Evolutionary conservation across 2,113 vertebrate genomes (phyloP).

Genomic region (Hemiscyllium ocellatum): DNA sequence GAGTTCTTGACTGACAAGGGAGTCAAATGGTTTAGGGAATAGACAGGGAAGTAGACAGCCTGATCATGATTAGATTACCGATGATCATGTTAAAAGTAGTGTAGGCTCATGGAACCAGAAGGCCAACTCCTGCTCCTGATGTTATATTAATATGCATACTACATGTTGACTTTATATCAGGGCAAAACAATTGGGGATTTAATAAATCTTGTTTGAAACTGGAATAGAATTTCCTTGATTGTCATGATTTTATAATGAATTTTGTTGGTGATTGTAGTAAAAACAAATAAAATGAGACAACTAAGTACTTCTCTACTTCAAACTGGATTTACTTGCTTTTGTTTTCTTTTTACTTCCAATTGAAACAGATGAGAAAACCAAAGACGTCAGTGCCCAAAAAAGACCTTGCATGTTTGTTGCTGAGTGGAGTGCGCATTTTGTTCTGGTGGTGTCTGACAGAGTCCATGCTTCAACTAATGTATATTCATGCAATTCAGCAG

Average conservation of each 20-base stretch:
- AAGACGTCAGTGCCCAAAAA: constrained; percentile 46
- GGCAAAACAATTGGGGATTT: constrained; percentile 5
- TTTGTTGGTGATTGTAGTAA: neutral
- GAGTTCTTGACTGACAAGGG: too few species aligned
- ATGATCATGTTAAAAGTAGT: too few species aligned
- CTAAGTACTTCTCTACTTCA: neutral
- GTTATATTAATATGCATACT: neutral
- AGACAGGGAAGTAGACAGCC: too few species aligned
- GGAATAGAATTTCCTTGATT: neutral
- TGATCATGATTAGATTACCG: too few species aligned
- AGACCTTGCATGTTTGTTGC: constrained; percentile 46
- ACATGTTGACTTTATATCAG: neutral
- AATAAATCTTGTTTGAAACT: neutral
- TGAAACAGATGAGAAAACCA: constrained; percentile 65
- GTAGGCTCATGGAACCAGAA: too few species aligned
- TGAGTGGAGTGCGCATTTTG: constrained; percentile 63
- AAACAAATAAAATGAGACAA: neutral
- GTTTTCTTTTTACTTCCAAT: neutral
- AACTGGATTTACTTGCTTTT: neutral
- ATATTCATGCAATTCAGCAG: constrained; percentile 81
- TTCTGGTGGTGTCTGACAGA: constrained; percentile 85
- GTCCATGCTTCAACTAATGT: constrained; percentile 81
- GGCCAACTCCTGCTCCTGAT: too few species aligned
- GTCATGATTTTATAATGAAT: neutral
- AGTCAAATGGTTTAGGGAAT: too few species aligned